Evolutionary conservation across 2,888 invertebrate genomes (phyloP), one percentile per base, ranked within the genome.

Genomic region (Agrotis clavis): DNA sequence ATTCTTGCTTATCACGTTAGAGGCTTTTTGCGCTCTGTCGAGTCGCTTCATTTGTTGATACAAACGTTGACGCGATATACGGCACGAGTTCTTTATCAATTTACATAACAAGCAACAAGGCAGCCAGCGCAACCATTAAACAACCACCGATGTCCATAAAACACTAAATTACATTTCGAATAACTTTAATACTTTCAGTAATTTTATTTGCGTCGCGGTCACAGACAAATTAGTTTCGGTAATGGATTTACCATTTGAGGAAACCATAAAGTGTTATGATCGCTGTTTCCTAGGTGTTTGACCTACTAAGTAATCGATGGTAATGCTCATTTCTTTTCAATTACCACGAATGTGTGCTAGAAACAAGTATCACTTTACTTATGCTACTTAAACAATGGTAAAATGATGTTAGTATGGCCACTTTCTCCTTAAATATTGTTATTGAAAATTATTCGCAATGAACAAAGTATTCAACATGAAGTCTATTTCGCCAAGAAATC

Each of bases 1-100:
- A 89, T 88, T 87, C 86, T 85, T 79, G 85, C 85, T 86, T 85
- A 89, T 85, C 90, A 89, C 81, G 88, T 86, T 78, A 86, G 70
- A 64, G 67, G 66, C 69, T 86, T 89, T 88, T 88, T 81, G 53
- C 56, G 56, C 13, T 35, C 41, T 60, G 41, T 57, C 76, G 76
- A 71, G 67, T 67, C 65, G 77, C 73, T 71, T 79, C 69, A 84
- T 74, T 81, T 74, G 69, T 81, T 72, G 71, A 74, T 74, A 64
- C 57, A 70, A 75, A 57, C 74, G 35, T 67, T 59, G 73, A 82
- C 84, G 78, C 71, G 67, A 77, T 71, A 16, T n/a, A 54, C 60
- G 41, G 74, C 71, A 74, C 71, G 72, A 75, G 79, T 60, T 79
- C 66, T 79, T 70, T 53, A 59, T 48, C 35, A 48, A 62, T 75